Conservation (phyloP, 2,113 vertebrate species). For the Lynx canadensis region DNA sequence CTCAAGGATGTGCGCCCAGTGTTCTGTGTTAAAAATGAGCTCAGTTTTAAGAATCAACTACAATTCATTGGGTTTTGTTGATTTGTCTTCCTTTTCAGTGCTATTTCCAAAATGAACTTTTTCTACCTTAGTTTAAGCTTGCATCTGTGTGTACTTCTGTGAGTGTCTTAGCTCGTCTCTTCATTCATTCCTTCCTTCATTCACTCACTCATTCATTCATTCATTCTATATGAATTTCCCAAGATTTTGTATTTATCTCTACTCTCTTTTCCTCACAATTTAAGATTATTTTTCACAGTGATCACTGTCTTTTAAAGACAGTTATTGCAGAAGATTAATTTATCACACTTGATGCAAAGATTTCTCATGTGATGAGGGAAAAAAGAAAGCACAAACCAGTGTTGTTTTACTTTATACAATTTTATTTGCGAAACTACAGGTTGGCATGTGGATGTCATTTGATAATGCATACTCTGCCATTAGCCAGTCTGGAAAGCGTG, state of each 20-base stretch:
- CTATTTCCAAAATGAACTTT: background rate
- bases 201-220: background rate
- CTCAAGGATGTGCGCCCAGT: background rate
- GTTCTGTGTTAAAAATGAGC: constrained; percentile 35
- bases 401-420: background rate
- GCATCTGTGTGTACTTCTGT: background rate
- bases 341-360: background rate
- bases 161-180: background rate
- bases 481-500: constrained; percentile 29
- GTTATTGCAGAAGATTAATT: constrained; percentile 17
- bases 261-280: background rate
- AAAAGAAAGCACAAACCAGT: background rate
- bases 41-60: constrained; percentile 13
- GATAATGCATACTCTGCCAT: background rate
- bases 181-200: background rate
- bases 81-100: constrained; percentile 4
- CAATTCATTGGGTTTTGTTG: background rate
- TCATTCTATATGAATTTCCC: background rate
- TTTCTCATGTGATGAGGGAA: background rate
- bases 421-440: background rate
- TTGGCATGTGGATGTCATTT: background rate
- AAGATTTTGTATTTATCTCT: background rate
- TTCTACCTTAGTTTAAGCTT: background rate
- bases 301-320: background rate
- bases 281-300: background rate